Percentiles rank a stretch among this genome's conserved stretches.
phyloP scores from a whole-genome alignment of 2,113 vertebrate species.

The Phoxinus phoxinus region DNA sequence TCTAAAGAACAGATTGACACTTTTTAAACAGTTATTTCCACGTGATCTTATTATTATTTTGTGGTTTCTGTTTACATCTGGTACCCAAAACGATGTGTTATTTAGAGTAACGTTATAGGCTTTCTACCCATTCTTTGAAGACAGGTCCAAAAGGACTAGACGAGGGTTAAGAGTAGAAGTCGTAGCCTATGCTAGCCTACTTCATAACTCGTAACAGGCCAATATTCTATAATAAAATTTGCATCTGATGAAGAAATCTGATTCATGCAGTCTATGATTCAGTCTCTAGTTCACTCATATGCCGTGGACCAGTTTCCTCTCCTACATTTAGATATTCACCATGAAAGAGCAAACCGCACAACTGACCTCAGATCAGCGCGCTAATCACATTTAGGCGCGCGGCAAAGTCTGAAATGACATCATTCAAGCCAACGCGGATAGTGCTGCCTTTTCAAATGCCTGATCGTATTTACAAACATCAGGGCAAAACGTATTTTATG shows the following conservation, averaged over 20 bases:
- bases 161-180: not conserved
- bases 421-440: conserved; percentile 61
- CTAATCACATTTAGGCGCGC: conserved; percentile 2
- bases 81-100: not conserved
- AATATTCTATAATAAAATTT: not conserved
- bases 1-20: too few species aligned
- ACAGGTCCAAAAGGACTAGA: not conserved
- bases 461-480: conserved; percentile 39
- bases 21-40: too few species aligned
- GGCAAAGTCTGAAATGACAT: conserved; percentile 58
- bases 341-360: not conserved
- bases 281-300: not conserved
- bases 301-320: not conserved
- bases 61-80: too few species aligned
- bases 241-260: not conserved
- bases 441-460: conserved; percentile 56
- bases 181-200: too few species aligned
- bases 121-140: not conserved
- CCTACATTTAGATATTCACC: not conserved
- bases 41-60: too few species aligned
- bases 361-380: conserved; percentile 14
- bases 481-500: not conserved
- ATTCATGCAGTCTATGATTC: too few species aligned
- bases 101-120: not conserved
- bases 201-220: not conserved